These are phyloP conservation scores for Cotesia congregata DNA, from an alignment of 2,888 invertebrate genomes.

Conservation along the genomic window DNA sequence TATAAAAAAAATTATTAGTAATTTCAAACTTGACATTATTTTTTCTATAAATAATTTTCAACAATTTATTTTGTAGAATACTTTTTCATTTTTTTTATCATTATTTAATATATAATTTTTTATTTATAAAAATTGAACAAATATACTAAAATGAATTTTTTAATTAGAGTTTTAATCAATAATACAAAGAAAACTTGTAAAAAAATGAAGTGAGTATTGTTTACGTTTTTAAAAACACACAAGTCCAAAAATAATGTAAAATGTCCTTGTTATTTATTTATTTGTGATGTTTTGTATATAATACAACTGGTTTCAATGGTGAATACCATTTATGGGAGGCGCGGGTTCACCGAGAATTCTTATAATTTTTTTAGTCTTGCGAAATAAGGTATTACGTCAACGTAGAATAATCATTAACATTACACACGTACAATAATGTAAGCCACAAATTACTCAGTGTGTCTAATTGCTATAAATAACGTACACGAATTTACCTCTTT, in stretches of 20 bases:
- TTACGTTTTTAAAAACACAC: background rate
- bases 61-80: no score
- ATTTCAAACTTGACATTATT: no score
- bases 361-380: conserved; percentile 4
- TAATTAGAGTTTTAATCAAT: no score
- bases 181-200: background rate
- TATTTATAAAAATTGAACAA: no score
- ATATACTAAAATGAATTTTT: no score
- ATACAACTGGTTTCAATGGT: conserved; percentile 28
- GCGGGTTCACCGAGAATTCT: conserved; percentile 33
- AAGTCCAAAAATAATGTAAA: background rate
- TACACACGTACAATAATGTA: background rate
- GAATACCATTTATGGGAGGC: conserved; percentile 43
- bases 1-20: no score
- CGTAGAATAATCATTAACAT: conserved; percentile 29
- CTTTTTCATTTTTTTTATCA: no score
- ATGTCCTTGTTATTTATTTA: background rate
- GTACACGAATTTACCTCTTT: background rate
- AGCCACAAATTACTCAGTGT: conserved; percentile 12
- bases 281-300: conserved; percentile 12
- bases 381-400: conserved; percentile 34
- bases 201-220: background rate
- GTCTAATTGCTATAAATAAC: conserved; percentile 9
- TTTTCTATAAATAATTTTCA: no score
- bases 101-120: no score